A percentile compares a stretch with the other conserved stretches of the same genome.
Conservation (phyloP, 2,113 vertebrate species). For the Catharus fuscescens region DNA sequence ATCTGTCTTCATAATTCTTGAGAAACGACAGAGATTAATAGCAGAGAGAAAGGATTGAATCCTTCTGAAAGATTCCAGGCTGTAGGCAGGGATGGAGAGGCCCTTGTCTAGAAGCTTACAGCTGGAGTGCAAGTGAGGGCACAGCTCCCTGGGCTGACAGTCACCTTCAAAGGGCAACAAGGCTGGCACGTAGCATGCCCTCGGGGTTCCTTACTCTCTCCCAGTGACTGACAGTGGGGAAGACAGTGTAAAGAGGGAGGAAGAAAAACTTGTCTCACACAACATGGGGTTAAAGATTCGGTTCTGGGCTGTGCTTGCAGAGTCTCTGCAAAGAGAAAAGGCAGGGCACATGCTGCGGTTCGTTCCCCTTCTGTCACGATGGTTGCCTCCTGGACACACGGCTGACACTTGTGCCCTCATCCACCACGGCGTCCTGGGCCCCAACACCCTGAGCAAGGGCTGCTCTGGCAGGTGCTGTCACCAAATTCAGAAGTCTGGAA, state of each 20-base stretch:
- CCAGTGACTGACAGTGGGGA: not conserved
- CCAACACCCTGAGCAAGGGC: not conserved
- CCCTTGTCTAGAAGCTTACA: not conserved
- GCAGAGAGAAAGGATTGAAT: not conserved
- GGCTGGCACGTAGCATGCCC: rapidly evolving
- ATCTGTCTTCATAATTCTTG: not conserved
- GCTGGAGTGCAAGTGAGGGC: not conserved
- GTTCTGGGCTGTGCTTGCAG: not conserved
- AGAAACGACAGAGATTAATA: not conserved
- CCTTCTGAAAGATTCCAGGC: not conserved
- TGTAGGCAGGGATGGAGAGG: not conserved
- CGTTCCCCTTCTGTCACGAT: not conserved
- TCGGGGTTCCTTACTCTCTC: not conserved
- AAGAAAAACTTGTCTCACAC: not conserved
- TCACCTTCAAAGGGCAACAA: not conserved
- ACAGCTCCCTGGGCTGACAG: not conserved
- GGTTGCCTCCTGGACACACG: not conserved
- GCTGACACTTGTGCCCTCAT: not conserved
- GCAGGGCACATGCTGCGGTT: rapidly evolving
- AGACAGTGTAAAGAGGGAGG: not conserved
- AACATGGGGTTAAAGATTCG: not conserved
- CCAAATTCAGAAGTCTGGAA: not conserved
- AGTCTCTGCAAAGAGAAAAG: not conserved
- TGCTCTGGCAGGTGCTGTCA: not conserved
- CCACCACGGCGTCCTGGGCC: rapidly evolving